Conservation (phyloP, 2,113 vertebrate genomes). For the Beaufortia kweichowensis region DNA sequence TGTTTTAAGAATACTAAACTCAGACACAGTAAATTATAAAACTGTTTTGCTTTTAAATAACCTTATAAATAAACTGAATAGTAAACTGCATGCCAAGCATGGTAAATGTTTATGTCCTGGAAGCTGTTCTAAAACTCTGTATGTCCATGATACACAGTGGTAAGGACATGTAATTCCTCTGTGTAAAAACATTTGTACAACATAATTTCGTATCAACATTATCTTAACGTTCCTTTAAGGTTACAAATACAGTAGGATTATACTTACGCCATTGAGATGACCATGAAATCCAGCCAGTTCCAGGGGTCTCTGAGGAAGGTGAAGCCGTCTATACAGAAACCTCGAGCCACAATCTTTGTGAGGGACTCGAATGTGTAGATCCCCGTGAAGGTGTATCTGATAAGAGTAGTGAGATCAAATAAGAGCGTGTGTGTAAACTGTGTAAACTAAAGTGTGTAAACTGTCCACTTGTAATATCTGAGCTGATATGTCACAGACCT, state of each 20-base stretch:
- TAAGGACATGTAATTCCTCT: neutral
- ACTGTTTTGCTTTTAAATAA: no score
- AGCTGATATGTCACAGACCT: no score
- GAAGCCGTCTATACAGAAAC: conserved; percentile 94
- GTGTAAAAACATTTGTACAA: neutral
- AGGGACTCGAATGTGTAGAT: conserved; percentile 98
- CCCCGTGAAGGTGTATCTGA: conserved; percentile 96
- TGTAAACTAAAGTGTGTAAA: no score
- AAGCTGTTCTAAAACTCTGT: no score
- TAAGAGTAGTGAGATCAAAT: neutral
- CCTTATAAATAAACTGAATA: neutral
- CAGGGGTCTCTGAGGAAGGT: conserved; percentile 95
- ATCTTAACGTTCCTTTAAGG: conserved; percentile 65
- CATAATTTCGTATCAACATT: conserved; percentile 53
- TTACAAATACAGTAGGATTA: neutral
- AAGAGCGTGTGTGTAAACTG: neutral
- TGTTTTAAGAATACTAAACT: neutral
- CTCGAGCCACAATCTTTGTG: conserved; percentile 96
- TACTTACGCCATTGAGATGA: conserved; percentile 99
- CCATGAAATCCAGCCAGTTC: conserved; percentile 99
- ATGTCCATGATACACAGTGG: neutral
- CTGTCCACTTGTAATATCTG: no score
- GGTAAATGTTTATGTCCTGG: no score
- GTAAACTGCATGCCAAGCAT: neutral
- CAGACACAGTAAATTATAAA: neutral